Evolutionary conservation across 2,113 vertebrate species (phyloP), one percentile per base, ranked within the genome.

Genomic region (Lagopus muta): DNA sequence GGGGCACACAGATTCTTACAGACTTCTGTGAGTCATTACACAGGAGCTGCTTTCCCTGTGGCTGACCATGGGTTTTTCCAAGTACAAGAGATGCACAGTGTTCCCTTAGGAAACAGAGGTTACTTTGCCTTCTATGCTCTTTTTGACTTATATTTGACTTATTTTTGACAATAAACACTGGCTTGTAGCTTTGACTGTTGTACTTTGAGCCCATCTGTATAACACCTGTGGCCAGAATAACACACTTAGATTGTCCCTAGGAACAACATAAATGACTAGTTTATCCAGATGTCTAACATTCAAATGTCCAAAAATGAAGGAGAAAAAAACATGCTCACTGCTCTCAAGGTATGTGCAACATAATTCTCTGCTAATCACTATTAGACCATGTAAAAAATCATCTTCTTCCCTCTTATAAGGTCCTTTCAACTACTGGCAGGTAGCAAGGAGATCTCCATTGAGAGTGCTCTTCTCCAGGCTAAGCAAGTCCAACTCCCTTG

Each of bases 11-110:
- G 3, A 61, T 9, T 48, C 13, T 12, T 34, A 7, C 11, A 61
- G n/a, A 20, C 52, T 48, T 54, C 20, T 32, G 21, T 19, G 24
- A 70, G 8, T 14, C 17, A 76, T 80, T 80, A 17, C 34, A 55
- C 1, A 0, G 11, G 24, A 10, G n/a, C 14, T 55, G 7, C 32
- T 90, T 47, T 75, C 25, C 12, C 8, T 0, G 0, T 54, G 42
- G 21, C 57, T 42, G 19, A 8, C 11, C 32, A 17, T 4, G 2
- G 13, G 28, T 64, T 5, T 5, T 40, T 86, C 36, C 42, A 30
- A 58, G 45, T 13, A 67, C 5, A 24, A 47, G 8, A 66, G 12
- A 38, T 40, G 10, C 15, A 52, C 4, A 9, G 36, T 62, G 47
- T 67, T 58, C 16, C 47, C 75, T 58, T 43, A 81, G 34, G 48